Conservation (phyloP, 2,797 vertebrate genomes). For the Leuciscus waleckii region DNA sequence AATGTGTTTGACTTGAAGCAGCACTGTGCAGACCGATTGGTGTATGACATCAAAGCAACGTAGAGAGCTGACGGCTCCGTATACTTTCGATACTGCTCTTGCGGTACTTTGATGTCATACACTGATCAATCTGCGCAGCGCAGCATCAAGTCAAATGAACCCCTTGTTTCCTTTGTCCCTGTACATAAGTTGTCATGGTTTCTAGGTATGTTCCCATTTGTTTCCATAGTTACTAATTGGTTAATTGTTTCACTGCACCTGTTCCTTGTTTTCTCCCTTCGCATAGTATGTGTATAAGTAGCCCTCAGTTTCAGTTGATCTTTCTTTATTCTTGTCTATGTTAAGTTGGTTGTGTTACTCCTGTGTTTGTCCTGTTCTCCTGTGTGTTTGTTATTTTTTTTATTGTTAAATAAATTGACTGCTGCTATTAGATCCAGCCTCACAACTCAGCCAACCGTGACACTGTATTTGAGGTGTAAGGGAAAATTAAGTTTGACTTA, state of each 20-base stretch:
- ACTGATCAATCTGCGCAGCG: neutral
- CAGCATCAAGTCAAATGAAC: too few species aligned
- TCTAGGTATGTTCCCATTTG: neutral
- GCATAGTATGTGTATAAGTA: neutral
- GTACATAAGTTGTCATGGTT: neutral
- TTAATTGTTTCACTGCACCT: neutral
- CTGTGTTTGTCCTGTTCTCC: neutral
- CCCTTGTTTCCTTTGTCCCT: neutral
- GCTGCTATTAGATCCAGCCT: neutral
- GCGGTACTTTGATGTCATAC: neutral
- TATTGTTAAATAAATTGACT: neutral
- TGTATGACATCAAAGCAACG: too few species aligned
- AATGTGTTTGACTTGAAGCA: too few species aligned
- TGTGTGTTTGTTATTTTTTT: too few species aligned
- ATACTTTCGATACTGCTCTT: too few species aligned
- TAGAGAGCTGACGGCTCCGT: too few species aligned
- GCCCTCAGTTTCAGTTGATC: neutral
- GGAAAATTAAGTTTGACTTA: neutral
- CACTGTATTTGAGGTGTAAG: neutral
- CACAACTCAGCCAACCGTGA: neutral
- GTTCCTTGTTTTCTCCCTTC: neutral
- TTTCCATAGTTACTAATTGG: neutral
- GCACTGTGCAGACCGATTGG: too few species aligned
- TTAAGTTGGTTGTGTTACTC: neutral
- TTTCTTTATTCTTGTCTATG: neutral